These are phyloP conservation scores for Parauchenoglanis ngamensis DNA, from an alignment of 2,797 vertebrate species.

Conservation along the genomic window DNA sequence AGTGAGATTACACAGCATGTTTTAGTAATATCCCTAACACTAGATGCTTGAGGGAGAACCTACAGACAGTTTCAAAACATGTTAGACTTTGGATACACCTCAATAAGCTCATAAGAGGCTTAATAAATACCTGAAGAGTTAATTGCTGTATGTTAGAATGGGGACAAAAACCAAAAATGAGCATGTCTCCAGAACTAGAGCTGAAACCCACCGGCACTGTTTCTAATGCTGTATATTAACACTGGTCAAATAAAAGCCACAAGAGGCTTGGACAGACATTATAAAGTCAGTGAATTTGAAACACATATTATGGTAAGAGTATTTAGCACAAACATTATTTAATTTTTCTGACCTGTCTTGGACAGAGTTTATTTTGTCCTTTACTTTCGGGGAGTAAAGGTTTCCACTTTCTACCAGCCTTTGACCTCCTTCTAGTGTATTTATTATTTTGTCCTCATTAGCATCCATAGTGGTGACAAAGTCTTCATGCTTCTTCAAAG, in stretches of 20 bases:
- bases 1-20: slow-evolving; percentile 47
- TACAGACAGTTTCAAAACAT: slow-evolving; percentile 18
- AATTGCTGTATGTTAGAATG: background rate
- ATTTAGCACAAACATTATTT: background rate
- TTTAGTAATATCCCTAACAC: slow-evolving; percentile 40
- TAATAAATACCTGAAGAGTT: background rate
- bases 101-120: background rate
- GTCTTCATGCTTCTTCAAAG: slow-evolving; percentile 89
- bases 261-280: background rate
- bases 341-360: slow-evolving; percentile 78
- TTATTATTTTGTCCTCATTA: slow-evolving; percentile 86
- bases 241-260: background rate
- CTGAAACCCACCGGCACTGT: background rate
- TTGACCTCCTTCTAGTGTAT: slow-evolving; percentile 77
- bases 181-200: background rate
- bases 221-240: background rate
- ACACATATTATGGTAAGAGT: background rate
- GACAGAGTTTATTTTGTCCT: slow-evolving; percentile 84
- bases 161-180: background rate
- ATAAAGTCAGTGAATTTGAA: background rate
- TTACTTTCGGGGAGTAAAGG: slow-evolving; percentile 83
- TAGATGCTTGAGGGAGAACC: slow-evolving; percentile 23
- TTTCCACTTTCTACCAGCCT: slow-evolving; percentile 83
- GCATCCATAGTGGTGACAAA: slow-evolving; percentile 84
- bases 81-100: background rate